Conservation (phyloP, 2,888 invertebrate species). For the Erynnis tages region DNA sequence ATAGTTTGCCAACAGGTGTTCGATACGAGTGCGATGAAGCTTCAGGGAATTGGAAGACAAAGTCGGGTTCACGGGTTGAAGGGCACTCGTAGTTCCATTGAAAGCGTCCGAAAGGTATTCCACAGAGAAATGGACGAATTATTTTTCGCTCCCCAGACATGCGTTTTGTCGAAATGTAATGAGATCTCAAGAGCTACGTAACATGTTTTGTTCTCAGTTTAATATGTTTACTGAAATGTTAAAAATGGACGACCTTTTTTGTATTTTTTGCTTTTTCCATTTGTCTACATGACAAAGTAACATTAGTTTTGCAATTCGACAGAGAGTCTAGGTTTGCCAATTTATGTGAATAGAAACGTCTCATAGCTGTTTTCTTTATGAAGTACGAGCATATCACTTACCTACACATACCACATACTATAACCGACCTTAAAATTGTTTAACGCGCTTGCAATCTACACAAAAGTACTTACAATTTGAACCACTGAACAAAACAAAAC, state of each 20-base stretch:
- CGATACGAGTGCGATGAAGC: constrained; percentile 19
- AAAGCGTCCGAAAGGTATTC: constrained; percentile 2
- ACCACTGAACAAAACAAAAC: not conserved
- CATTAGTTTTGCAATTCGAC: too few species aligned
- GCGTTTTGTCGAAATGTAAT: not conserved
- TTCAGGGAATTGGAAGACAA: constrained; percentile 18
- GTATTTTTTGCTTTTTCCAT: too few species aligned
- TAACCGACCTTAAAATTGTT: too few species aligned
- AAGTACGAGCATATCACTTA: too few species aligned
- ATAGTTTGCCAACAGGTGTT: constrained; percentile 26
- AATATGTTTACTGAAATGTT: not conserved
- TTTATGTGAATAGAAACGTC: too few species aligned
- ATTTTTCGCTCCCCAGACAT: not conserved
- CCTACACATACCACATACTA: too few species aligned
- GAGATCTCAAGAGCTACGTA: not conserved
- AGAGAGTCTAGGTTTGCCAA: too few species aligned
- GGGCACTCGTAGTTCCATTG: constrained; percentile 11
- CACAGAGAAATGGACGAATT: constrained; percentile 3
- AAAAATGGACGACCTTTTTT: too few species aligned
- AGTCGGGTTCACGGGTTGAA: not conserved
- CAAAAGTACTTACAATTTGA: too few species aligned
- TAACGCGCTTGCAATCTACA: too few species aligned
- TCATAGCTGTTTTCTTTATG: too few species aligned
- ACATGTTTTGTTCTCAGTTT: not conserved
- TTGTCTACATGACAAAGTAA: too few species aligned